These are phyloP conservation scores for Pyralis farinalis DNA, from an alignment of 2,888 invertebrate genomes.

Conservation along the genomic window DNA sequence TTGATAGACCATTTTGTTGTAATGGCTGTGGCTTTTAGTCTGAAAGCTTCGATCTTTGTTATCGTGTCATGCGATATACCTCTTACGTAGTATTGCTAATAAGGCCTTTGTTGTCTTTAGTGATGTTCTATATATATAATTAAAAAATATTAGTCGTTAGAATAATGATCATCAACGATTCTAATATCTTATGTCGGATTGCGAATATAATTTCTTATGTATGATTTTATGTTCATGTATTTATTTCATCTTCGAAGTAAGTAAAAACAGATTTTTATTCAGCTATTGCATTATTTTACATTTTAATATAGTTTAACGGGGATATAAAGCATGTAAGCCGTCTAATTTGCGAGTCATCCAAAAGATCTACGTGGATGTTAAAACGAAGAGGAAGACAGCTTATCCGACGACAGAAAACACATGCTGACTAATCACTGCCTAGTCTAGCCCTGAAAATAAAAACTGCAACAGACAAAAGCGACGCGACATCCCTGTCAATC, in stretches of 20 bases:
- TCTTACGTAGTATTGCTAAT: conserved; percentile 33
- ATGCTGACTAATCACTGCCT: conserved; percentile 54
- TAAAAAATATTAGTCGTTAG: no score
- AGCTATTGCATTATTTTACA: no score
- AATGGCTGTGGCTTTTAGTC: conserved; percentile 57
- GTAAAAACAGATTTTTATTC: conserved; percentile 19
- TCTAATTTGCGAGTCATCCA: no score
- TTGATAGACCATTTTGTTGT: conserved; percentile 66
- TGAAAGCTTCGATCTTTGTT: conserved; percentile 33
- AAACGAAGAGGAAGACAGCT: conserved; percentile 33
- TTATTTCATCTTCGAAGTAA: no score
- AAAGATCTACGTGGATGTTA: conserved; percentile 16
- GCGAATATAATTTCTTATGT: no score
- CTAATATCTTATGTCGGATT: no score
- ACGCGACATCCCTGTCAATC: conserved; percentile 54
- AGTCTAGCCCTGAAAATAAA: conserved; percentile 45
- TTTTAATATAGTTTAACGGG: no score
- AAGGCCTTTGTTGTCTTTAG: conserved; percentile 22
- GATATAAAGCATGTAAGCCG: no score
- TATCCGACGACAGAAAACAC: conserved; percentile 37
- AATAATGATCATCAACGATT: no score
- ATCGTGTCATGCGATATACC: conserved; percentile 42
- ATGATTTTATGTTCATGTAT: no score
- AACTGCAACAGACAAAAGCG: conserved; percentile 34
- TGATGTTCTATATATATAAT: no score